Conservation (phyloP, 2,888 invertebrate species). For the Leucophenga maculata region DNA sequence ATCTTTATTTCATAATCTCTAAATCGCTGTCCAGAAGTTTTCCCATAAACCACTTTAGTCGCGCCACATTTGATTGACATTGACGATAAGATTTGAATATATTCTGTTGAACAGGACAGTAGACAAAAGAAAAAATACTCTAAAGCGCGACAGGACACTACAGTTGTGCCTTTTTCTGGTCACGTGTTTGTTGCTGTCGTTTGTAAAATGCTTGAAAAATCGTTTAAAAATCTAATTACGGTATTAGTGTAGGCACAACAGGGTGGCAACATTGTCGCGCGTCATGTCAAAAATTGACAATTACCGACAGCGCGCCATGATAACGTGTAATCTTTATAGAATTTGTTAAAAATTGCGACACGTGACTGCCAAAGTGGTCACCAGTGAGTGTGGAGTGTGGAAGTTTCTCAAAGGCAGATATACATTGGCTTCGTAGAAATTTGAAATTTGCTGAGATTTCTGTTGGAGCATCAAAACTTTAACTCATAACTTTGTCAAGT, state of each 20-base stretch:
- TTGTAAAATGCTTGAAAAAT: conserved; percentile 36
- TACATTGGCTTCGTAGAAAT: too few species aligned
- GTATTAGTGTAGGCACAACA: conserved; percentile 4
- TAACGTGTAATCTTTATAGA: conserved; percentile 3
- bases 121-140: not conserved
- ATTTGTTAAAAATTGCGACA: not conserved
- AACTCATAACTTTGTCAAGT: too few species aligned
- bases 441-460: not conserved
- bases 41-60: conserved; percentile 8
- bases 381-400: not conserved
- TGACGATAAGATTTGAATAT: not conserved
- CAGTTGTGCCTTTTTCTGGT: not conserved
- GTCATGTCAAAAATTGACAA: conserved; percentile 22
- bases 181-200: not conserved
- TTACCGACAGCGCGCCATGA: conserved; percentile 12
- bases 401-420: too few species aligned
- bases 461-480: not conserved
- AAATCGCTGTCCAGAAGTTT: not conserved
- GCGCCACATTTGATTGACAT: not conserved
- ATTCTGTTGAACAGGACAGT: not conserved
- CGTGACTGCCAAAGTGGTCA: not conserved
- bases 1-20: not conserved
- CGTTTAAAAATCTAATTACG: conserved; percentile 28
- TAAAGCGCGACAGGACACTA: not conserved
- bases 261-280: conserved; percentile 18